Percentiles rank a stretch among this genome's conserved stretches.
Conservation (phyloP, 2,888 invertebrate genomes). For the Rhopalosiphum nymphaeae region DNA sequence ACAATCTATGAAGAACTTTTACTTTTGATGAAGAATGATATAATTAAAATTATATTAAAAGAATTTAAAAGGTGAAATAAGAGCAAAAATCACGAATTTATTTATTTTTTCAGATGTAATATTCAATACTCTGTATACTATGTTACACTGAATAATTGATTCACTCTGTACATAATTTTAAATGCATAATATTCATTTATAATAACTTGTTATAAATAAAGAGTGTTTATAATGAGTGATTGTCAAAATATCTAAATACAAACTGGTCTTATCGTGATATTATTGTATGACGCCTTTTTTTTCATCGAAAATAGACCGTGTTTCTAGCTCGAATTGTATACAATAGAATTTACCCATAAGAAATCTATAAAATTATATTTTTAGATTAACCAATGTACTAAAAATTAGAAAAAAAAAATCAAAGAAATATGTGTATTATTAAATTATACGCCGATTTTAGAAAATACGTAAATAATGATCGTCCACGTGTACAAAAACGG, state of each 20-base stretch:
- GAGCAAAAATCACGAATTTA: no score
- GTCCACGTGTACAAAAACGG: slow-evolving; percentile 1
- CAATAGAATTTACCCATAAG: neutral
- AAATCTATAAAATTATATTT: slow-evolving; percentile 22
- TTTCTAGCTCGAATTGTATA: neutral
- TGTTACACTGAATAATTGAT: no score
- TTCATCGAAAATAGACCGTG: slow-evolving; percentile 7
- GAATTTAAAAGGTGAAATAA: neutral
- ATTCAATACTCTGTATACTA: no score
- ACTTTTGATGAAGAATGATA: neutral
- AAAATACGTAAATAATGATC: slow-evolving; percentile 4
- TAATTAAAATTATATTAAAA: slow-evolving; percentile 22
- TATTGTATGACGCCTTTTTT: slow-evolving; percentile 5
- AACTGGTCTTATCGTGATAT: slow-evolving; percentile 25
- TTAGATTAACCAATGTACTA: neutral
- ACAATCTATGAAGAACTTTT: slow-evolving; percentile 6
- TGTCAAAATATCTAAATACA: slow-evolving; percentile 14
- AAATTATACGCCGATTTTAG: slow-evolving; percentile 9
- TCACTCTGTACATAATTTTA: no score
- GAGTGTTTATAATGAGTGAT: neutral
- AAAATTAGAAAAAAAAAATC: neutral
- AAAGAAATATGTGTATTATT: slow-evolving; percentile 15
- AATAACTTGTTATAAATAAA: no score
- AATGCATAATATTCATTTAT: no score
- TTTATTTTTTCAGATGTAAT: no score